A percentile compares a stretch with the other conserved stretches of the same genome.
phyloP scores from a whole-genome alignment of 30 jellyfish, hydroid and myxozoan species.

The Pelagia noctiluca region DNA sequence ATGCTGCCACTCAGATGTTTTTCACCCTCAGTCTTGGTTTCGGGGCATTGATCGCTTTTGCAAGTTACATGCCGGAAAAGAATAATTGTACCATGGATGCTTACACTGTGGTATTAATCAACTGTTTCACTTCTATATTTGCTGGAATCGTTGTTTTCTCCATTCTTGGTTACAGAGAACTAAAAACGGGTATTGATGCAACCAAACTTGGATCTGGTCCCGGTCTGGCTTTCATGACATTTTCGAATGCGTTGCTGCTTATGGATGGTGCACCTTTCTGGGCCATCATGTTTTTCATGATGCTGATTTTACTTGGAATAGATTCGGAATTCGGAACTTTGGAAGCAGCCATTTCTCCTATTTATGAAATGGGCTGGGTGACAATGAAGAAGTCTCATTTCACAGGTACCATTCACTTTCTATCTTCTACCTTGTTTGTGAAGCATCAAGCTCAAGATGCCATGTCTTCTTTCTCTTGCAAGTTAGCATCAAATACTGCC shows the following conservation, averaged over 20 bases:
- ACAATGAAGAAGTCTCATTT: constrained; percentile 75
- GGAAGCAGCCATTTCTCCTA: constrained; percentile 92
- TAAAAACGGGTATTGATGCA: constrained; percentile 76
- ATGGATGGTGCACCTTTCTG: constrained; percentile 92
- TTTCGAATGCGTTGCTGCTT: constrained; percentile 82
- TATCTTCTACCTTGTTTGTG: too few relatives aligned
- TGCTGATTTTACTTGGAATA: constrained; percentile 89
- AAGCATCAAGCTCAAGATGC: too few relatives aligned
- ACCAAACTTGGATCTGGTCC: constrained; percentile 91
- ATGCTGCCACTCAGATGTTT: constrained; percentile 98
- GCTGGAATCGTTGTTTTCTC: constrained; percentile 97
- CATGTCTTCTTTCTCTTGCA: too few relatives aligned
- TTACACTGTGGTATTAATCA: constrained; percentile 80
- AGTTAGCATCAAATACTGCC: too few relatives aligned
- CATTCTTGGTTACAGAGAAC: constrained; percentile 90
- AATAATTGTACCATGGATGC: constrained; percentile 94
- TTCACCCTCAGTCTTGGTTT: constrained; percentile 95
- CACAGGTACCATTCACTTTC: constrained; percentile 85
- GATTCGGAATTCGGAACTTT: constrained; percentile 95
- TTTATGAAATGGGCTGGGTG: constrained; percentile 81
- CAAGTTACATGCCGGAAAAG: constrained; percentile 95
- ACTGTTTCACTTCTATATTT: constrained; percentile 89
- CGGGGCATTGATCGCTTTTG: constrained; percentile 95
- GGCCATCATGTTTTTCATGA: constrained; percentile 82
- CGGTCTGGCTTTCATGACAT: constrained; percentile 94